Evolutionary conservation across 2,797 vertebrate genomes (phyloP).

Genomic region (Sebastes aleutianus): DNA sequence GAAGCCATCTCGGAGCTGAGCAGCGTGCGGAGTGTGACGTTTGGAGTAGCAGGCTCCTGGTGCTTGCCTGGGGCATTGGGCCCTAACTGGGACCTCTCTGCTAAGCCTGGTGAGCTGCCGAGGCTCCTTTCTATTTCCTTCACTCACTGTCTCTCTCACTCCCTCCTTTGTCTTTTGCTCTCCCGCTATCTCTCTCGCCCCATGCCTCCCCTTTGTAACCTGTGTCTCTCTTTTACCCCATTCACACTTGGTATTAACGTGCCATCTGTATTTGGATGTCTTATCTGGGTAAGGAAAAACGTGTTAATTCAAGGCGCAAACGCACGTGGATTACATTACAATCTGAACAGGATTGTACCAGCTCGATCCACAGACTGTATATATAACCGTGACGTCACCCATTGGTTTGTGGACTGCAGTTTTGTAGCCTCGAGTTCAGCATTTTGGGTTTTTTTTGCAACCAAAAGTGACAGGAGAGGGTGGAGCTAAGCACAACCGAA

Average conservation of each 20-base stretch:
- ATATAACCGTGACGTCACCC: too few relatives aligned
- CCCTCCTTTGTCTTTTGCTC: slow-evolving; percentile 33
- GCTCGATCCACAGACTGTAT: neutral
- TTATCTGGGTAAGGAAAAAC: neutral
- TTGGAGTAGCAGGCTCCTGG: slow-evolving; percentile 68
- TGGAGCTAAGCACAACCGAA: too few relatives aligned
- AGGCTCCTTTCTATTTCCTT: slow-evolving; percentile 46
- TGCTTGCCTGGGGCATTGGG: slow-evolving; percentile 73
- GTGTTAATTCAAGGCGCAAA: neutral
- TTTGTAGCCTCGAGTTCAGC: too few relatives aligned
- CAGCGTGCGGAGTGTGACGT: slow-evolving; percentile 55
- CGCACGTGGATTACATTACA: neutral
- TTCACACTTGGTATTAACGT: slow-evolving; percentile 1
- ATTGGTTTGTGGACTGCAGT: too few relatives aligned
- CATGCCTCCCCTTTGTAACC: slow-evolving; percentile 5
- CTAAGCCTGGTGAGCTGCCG: slow-evolving; percentile 53
- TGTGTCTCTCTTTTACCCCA: neutral
- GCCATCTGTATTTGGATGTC: neutral
- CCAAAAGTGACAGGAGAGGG: too few relatives aligned
- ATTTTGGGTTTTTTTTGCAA: too few relatives aligned
- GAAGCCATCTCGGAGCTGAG: slow-evolving; percentile 69
- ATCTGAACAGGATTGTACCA: neutral
- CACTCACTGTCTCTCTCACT: slow-evolving; percentile 33
- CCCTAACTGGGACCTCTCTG: slow-evolving; percentile 68
- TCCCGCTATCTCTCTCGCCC: slow-evolving; percentile 6